Base-by-base conservation (phyloP, 1,140 invertebrate genomes). In the Cyrtorhinus lividipennis region DNA sequence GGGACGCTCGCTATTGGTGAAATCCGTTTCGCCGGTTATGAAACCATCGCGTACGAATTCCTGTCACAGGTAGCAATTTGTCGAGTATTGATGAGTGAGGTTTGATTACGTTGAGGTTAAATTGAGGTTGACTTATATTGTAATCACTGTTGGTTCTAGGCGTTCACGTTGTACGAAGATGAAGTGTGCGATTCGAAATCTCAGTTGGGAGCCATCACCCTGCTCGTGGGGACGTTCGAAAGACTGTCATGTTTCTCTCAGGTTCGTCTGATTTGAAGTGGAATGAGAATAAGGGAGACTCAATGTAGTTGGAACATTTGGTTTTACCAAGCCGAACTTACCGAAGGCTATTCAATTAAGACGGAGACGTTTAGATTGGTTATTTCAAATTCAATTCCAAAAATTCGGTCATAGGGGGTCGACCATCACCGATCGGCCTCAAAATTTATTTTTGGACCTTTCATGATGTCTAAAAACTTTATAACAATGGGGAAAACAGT, bases 141-240 rank as follows among this genome's bases (percentile, higher is more conserved):
- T 38, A 5, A 8, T 15, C 30, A 38, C 15, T n/a, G n/a, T n/a
- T n/a, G n/a, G 65, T 70, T 70, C 24, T 67, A 87, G 80, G 93
- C 93, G 0, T 98, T 99, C 74, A 93, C 93, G 0, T 77, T 99
- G 58, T 98, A 98, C 70, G 96, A 99, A 74, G 96, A 99, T 73
- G 96, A 99, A 76, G 96, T 99, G 68, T 92, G 90, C 5, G 96
- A 99, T 71, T 95, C 92, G 56, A 96, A 97, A 73, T 91, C 94
- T 25, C 95, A 99, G 73, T 75, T 98, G 56, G 88, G 93, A 1
- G 94, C 94, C 18, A 94, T 99, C 56, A 94, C 92, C 0, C 77
- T 98, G 1, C 93, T 99, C 27, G 93, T 96, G 65, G 92, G 89
- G 44, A 96, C 95, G 0, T 86, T 98, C 64, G 93, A 98, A 72